phyloP scores from a whole-genome alignment of 2,113 vertebrate species.

The Amazona guildingii region DNA sequence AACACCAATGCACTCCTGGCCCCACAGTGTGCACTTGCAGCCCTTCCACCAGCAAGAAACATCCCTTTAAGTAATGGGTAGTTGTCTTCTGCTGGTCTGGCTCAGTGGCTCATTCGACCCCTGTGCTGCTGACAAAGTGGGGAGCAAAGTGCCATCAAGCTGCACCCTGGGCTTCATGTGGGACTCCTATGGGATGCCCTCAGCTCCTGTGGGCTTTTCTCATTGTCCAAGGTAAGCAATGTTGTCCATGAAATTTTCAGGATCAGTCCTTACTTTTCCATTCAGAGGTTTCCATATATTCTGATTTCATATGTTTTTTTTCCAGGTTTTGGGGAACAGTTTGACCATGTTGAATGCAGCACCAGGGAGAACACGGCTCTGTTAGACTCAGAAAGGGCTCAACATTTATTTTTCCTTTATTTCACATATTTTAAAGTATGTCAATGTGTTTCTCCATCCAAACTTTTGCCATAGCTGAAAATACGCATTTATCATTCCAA shows the following conservation, averaged over 20 bases:
- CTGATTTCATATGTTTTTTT: neutral
- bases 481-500: neutral
- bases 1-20: fast-evolving
- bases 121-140: fast-evolving
- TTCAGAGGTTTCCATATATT: fast-evolving
- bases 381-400: neutral
- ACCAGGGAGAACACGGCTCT: neutral
- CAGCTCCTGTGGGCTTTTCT: neutral
- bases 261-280: neutral
- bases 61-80: neutral
- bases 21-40: neutral
- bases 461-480: neutral
- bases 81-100: fast-evolving
- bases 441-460: neutral
- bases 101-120: fast-evolving
- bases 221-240: neutral
- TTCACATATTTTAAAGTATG: neutral
- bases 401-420: neutral
- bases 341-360: neutral
- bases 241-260: neutral
- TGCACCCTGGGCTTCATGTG: neutral
- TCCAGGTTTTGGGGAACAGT: neutral
- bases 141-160: neutral
- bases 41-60: neutral
- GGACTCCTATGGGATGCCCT: neutral